phyloP scores from a whole-genome alignment of 2,113 vertebrate species.

The Polypterus senegalus region DNA sequence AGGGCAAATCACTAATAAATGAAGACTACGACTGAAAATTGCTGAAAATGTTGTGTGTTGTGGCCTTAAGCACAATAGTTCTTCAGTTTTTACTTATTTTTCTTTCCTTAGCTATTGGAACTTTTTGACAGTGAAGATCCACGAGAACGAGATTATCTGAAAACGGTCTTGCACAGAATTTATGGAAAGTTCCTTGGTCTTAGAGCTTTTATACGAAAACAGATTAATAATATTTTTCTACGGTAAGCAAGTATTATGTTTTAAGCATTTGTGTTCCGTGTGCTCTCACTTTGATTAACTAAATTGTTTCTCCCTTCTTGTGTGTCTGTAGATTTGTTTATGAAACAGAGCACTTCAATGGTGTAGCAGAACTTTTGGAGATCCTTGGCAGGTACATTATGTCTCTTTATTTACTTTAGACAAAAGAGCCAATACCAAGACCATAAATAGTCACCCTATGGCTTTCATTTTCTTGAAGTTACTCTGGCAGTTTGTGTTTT shows the following conservation, averaged over 20 bases:
- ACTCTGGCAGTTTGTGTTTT: too few species aligned
- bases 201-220: slow-evolving; percentile 99
- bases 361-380: slow-evolving; percentile 97
- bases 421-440: too few species aligned
- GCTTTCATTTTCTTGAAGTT: too few species aligned
- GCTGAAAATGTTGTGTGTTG: too few species aligned
- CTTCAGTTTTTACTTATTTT: neutral
- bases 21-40: too few species aligned
- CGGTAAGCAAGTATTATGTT: slow-evolving; percentile 61
- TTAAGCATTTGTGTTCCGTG: neutral
- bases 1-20: too few species aligned
- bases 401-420: too few species aligned
- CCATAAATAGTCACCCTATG: too few species aligned
- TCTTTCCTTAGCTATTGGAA: slow-evolving; percentile 75
- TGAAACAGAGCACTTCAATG: slow-evolving; percentile 99
- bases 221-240: slow-evolving; percentile 99
- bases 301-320: slow-evolving; percentile 16
- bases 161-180: slow-evolving; percentile 99
- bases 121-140: slow-evolving; percentile 97
- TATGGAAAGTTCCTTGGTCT: slow-evolving; percentile 99
- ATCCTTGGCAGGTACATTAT: slow-evolving; percentile 93
- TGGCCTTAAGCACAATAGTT: neutral
- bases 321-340: slow-evolving; percentile 85
- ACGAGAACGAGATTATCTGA: slow-evolving; percentile 96
- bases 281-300: neutral